Percentiles rank a stretch among this genome's conserved stretches.
Evolutionary conservation across 2,797 vertebrate species (phyloP).

Genomic region (Zenarchopterus dispar): DNA sequence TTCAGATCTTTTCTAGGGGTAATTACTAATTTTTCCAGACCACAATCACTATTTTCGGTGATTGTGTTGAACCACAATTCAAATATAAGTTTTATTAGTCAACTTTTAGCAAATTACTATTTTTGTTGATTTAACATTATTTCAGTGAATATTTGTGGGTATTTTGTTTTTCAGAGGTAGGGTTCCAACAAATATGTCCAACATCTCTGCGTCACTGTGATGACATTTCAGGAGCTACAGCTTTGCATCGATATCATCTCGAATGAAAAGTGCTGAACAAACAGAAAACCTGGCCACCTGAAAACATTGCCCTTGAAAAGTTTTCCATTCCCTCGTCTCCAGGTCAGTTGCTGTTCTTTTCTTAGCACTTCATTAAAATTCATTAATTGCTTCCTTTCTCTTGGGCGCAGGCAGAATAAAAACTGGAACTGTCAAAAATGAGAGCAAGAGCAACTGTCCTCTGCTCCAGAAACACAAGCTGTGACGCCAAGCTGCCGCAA

Average conservation of each 20-base stretch:
- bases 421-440: slow-evolving; percentile 72
- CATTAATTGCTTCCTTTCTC: slow-evolving; percentile 84
- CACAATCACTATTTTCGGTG: too few species aligned
- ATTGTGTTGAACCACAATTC: too few species aligned
- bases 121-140: too few species aligned
- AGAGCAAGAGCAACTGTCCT: slow-evolving; percentile 55
- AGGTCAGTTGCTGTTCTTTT: slow-evolving; percentile 79
- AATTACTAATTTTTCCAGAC: too few species aligned
- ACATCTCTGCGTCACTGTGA: too few species aligned
- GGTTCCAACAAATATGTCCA: too few species aligned
- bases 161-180: too few species aligned
- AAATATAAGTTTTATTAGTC: too few species aligned
- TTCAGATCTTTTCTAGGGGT: too few species aligned
- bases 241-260: background rate
- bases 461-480: slow-evolving; percentile 65
- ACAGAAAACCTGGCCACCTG: slow-evolving; percentile 10
- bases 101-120: too few species aligned
- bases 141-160: too few species aligned
- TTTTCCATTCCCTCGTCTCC: slow-evolving; percentile 50
- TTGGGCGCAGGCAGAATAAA: slow-evolving; percentile 67
- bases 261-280: slow-evolving; percentile 26
- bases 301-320: slow-evolving; percentile 75
- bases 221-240: background rate
- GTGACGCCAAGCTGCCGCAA: slow-evolving; percentile 32
- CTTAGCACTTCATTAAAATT: slow-evolving; percentile 84